Conservation (phyloP, 2,888 invertebrate genomes). For the Parthenolecanium corni region DNA sequence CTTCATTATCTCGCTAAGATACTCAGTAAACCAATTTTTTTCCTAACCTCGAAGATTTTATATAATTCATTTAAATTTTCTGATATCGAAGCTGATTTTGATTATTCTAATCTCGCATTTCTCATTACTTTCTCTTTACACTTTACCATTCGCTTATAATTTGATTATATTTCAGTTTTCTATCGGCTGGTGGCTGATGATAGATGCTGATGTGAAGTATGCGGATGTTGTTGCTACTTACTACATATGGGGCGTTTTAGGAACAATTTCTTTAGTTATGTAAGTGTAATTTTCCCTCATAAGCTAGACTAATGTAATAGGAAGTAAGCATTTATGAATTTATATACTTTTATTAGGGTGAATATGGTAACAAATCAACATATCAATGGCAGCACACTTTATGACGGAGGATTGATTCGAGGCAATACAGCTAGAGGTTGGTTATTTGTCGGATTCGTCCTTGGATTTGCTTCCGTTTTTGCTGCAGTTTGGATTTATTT, state of each 20-base stretch:
- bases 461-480: conserved; percentile 91
- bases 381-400: conserved; percentile 50
- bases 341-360: conserved; percentile 46
- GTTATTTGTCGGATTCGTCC: conserved; percentile 91
- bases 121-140: neutral
- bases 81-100: neutral
- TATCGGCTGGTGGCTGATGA: conserved; percentile 94
- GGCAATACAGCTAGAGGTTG: conserved; percentile 75
- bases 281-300: conserved; percentile 39
- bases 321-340: neutral
- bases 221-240: conserved; percentile 60
- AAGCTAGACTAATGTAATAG: conserved; percentile 5
- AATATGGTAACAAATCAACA: conserved; percentile 94
- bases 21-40: no score
- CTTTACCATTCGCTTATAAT: neutral
- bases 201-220: conserved; percentile 79
- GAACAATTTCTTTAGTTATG: conserved; percentile 90
- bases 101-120: neutral
- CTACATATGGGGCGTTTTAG: conserved; percentile 88
- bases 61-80: neutral
- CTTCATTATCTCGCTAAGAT: no score
- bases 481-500: conserved; percentile 94
- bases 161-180: conserved; percentile 60
- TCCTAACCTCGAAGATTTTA: neutral
- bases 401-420: conserved; percentile 37